These are phyloP conservation scores for Ricordea florida DNA, from an alignment of 92 coral and sea anemone genomes.

Conservation along the genomic window DNA sequence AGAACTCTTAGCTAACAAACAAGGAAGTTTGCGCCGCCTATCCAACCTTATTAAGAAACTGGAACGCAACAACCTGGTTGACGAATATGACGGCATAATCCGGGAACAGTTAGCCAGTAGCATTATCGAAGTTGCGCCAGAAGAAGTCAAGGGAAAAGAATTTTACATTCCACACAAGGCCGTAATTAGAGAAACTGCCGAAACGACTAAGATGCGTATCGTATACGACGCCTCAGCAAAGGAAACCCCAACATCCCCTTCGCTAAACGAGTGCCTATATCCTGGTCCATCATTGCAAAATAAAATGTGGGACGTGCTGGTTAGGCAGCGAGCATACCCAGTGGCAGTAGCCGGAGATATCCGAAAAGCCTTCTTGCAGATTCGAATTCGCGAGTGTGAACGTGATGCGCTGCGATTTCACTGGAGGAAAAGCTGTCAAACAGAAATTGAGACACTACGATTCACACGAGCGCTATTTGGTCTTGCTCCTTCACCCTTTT, in stretches of 20 bases:
- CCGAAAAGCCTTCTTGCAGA: too few relatives aligned
- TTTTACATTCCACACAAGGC: constrained; percentile 46
- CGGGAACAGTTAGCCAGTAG: not conserved
- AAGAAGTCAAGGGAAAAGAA: not conserved
- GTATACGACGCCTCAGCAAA: constrained; percentile 30
- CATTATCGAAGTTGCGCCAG: constrained; percentile 9
- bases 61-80: not conserved
- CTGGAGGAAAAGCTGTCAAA: too few relatives aligned
- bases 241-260: not conserved
- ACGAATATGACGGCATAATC: not conserved
- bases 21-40: constrained; percentile 26
- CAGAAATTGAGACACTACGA: too few relatives aligned
- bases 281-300: constrained; percentile 29
- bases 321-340: not conserved
- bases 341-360: not conserved
- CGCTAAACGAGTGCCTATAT: constrained; percentile 10
- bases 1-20: not conserved
- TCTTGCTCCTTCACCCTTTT: too few relatives aligned
- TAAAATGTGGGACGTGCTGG: constrained; percentile 18
- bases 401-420: too few relatives aligned
- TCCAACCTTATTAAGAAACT: not conserved
- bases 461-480: too few relatives aligned
- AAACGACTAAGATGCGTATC: constrained; percentile 19
- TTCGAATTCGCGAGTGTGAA: too few relatives aligned
- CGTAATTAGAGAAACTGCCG: constrained; percentile 30